Conservation (phyloP, 37 sponge, comb jelly and placozoan genomes). For the Spongilla lacustris region DNA sequence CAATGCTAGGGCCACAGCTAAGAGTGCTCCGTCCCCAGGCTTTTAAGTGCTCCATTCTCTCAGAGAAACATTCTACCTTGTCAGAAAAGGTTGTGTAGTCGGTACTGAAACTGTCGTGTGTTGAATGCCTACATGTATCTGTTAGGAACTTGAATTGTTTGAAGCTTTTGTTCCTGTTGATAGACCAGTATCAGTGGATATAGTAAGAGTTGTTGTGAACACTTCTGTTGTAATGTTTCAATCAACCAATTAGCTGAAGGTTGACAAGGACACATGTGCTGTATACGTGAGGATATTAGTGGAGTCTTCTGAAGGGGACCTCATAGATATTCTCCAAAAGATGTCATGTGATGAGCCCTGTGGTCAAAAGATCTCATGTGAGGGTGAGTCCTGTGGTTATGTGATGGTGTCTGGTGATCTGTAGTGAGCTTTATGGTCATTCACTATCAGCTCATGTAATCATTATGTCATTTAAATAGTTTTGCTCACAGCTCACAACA, state of each 20-base stretch:
- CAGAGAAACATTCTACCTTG: not conserved
- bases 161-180: not conserved
- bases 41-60: not conserved
- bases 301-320: not conserved
- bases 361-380: too few species aligned
- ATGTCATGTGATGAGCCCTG: not conserved
- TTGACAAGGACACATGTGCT: not conserved
- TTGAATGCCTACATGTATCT: not conserved
- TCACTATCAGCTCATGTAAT: too few species aligned
- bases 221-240: not conserved
- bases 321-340: not conserved
- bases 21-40: not conserved
- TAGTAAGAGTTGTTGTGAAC: not conserved
- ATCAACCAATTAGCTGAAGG: not conserved
- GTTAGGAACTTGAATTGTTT: not conserved
- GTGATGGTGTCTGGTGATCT: too few species aligned
- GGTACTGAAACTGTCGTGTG: not conserved
- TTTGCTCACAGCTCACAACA: not conserved
- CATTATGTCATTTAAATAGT: not conserved
- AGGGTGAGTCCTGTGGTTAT: too few species aligned
- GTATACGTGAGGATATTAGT: not conserved
- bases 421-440: too few species aligned
- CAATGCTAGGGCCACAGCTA: not conserved
- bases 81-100: not conserved
- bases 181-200: not conserved